Percentiles rank a stretch among this genome's conserved stretches.
phyloP scores from a whole-genome alignment of 1,140 invertebrate species.

The Thrips palmi region DNA sequence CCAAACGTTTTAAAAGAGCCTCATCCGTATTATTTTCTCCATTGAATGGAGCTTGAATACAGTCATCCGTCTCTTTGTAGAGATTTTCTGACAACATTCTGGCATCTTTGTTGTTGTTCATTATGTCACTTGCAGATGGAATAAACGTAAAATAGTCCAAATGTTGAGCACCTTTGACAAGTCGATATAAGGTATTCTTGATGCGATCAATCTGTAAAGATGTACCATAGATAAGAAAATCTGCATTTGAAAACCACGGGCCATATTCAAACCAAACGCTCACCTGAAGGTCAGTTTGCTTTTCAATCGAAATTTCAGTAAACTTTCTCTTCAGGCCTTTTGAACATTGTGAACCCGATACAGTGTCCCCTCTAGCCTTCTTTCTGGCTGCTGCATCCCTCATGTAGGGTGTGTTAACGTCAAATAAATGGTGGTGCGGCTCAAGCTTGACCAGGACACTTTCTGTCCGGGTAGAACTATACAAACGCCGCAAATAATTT shows the following conservation, averaged over 20 bases:
- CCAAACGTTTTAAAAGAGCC: slow-evolving; percentile 8
- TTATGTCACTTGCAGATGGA: slow-evolving; percentile 3
- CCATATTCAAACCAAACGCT: not conserved
- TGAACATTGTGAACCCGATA: slow-evolving; percentile 2
- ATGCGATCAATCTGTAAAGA: slow-evolving; percentile 11
- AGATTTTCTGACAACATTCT: slow-evolving; percentile 5
- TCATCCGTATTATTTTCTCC: slow-evolving; percentile 10
- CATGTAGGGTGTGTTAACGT: slow-evolving; percentile 9
- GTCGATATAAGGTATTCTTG: slow-evolving; percentile 2
- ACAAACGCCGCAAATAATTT: slow-evolving; percentile 8
- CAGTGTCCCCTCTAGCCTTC: not conserved
- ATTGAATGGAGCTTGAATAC: not conserved
- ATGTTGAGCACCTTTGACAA: slow-evolving; percentile 4
- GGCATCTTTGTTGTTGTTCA: slow-evolving; percentile 11
- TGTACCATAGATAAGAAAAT: not conserved
- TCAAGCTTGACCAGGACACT: slow-evolving; percentile 3
- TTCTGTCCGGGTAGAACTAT: slow-evolving; percentile 6
- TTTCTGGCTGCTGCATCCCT: slow-evolving; percentile 8
- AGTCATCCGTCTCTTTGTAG: not conserved
- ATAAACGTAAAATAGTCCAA: slow-evolving; percentile 2
- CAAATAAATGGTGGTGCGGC: slow-evolving; percentile 9
- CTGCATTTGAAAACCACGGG: not conserved
- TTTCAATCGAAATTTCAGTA: not conserved
- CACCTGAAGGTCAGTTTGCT: slow-evolving; percentile 4
- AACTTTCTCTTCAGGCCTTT: slow-evolving; percentile 2